A percentile compares a stretch with the other conserved stretches of the same genome.
Evolutionary conservation across 2,888 invertebrate species (phyloP).

Genomic region (Oscheius sp.): DNA sequence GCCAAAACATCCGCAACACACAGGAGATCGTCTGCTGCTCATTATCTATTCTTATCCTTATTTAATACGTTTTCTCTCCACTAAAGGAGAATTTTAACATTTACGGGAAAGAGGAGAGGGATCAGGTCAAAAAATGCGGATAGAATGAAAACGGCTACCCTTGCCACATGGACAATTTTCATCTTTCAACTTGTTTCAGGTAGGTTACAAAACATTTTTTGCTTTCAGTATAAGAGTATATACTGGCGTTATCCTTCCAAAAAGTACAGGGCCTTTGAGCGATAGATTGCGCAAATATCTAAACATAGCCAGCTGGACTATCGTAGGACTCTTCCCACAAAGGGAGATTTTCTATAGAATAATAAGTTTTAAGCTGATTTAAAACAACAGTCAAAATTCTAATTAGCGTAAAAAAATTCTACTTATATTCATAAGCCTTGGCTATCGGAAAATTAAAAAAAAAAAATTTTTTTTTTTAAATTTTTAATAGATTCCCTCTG

Average conservation of each 20-base stretch:
- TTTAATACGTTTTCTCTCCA: slow-evolving; percentile 7
- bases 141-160: slow-evolving; percentile 10
- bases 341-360: neutral
- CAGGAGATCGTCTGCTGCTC: neutral
- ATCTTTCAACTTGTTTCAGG: neutral
- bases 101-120: slow-evolving; percentile 7
- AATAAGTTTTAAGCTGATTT: too few relatives aligned
- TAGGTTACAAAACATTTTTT: neutral
- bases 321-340: neutral
- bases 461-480: too few relatives aligned
- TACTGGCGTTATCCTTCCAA: neutral
- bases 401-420: too few relatives aligned
- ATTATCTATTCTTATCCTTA: neutral
- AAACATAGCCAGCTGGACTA: slow-evolving; percentile 7
- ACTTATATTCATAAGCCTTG: too few relatives aligned
- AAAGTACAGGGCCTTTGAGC: neutral
- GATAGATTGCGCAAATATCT: slow-evolving; percentile 10
- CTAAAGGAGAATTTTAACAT: slow-evolving; percentile 19
- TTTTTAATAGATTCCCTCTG: too few relatives aligned
- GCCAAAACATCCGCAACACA: slow-evolving; percentile 5
- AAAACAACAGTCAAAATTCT: too few relatives aligned
- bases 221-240: neutral
- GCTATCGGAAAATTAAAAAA: too few relatives aligned
- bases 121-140: slow-evolving; percentile 6
- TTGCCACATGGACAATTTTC: neutral